Evolutionary conservation across 2,888 invertebrate species (phyloP).

Genomic region (Lycophotia porphyrea): DNA sequence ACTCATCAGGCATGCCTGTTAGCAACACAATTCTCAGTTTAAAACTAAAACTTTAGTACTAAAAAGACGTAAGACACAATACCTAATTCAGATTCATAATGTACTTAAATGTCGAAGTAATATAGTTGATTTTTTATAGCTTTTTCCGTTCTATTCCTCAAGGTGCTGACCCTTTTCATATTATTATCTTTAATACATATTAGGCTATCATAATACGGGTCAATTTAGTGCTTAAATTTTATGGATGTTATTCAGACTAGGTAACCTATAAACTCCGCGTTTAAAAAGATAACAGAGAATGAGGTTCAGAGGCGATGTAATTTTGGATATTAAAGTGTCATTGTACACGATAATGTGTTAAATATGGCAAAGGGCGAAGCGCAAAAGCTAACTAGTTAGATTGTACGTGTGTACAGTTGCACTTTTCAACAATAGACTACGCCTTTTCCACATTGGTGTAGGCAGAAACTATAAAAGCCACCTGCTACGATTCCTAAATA

Average conservation of each 20-base stretch:
- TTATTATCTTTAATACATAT: too few species aligned
- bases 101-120: not conserved
- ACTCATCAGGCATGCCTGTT: slow-evolving; percentile 28
- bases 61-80: not conserved
- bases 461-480: not conserved
- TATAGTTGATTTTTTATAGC: not conserved
- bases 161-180: not conserved
- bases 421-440: not conserved
- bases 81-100: slow-evolving; percentile 4
- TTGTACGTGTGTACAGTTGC: not conserved
- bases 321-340: slow-evolving; percentile 4
- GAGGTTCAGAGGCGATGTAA: slow-evolving; percentile 14
- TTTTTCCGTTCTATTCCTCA: not conserved
- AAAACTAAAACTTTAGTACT: not conserved
- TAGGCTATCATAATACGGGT: slow-evolving; percentile 1
- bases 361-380: slow-evolving; percentile 3
- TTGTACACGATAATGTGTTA: not conserved
- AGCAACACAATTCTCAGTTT: slow-evolving; percentile 24
- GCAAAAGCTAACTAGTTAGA: not conserved
- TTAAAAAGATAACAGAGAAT: slow-evolving; percentile 7
- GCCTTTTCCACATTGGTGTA: not conserved
- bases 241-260: slow-evolving; percentile 28
- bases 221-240: slow-evolving; percentile 22
- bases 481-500: not conserved
- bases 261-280: slow-evolving; percentile 15